phyloP scores from a whole-genome alignment of 2,888 invertebrate genomes.

The Andrena dorsata region DNA sequence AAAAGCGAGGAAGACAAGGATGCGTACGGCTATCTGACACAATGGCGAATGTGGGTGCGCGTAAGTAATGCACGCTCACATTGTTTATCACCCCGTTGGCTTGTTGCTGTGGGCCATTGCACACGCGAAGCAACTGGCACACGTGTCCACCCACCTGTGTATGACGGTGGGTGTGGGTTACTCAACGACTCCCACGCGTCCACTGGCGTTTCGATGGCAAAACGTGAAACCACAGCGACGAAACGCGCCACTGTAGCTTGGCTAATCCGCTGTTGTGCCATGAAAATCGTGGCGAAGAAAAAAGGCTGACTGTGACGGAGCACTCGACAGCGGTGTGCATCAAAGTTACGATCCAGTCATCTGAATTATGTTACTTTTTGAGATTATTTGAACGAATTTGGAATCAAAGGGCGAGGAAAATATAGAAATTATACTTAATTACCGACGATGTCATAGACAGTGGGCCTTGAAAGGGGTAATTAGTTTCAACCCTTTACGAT shows the following conservation, averaged over 20 bases:
- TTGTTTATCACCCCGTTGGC: slow-evolving; percentile 79
- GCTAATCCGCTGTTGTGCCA: slow-evolving; percentile 57
- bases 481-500: too few relatives aligned
- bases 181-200: slow-evolving; percentile 42
- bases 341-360: slow-evolving; percentile 1
- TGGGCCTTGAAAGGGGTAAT: too few relatives aligned
- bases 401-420: too few relatives aligned
- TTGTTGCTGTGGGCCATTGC: slow-evolving; percentile 72
- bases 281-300: slow-evolving; percentile 60
- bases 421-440: too few relatives aligned
- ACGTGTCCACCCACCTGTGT: slow-evolving; percentile 51
- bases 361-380: background rate
- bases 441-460: too few relatives aligned
- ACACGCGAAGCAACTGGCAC: slow-evolving; percentile 59
- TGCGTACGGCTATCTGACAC: slow-evolving; percentile 54
- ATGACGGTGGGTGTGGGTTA: slow-evolving; percentile 35
- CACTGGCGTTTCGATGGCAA: slow-evolving; percentile 20
- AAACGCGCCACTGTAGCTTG: slow-evolving; percentile 12
- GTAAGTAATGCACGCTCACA: slow-evolving; percentile 78
- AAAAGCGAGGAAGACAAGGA: slow-evolving; percentile 14
- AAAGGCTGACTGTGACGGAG: slow-evolving; percentile 24
- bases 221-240: slow-evolving; percentile 19
- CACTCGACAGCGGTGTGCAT: background rate
- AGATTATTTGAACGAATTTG: background rate
- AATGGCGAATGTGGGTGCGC: slow-evolving; percentile 74